These are phyloP conservation scores for Pseudomyrmex cubaensis DNA, from an alignment of 1,140 invertebrate genomes.

Conservation along the genomic window DNA sequence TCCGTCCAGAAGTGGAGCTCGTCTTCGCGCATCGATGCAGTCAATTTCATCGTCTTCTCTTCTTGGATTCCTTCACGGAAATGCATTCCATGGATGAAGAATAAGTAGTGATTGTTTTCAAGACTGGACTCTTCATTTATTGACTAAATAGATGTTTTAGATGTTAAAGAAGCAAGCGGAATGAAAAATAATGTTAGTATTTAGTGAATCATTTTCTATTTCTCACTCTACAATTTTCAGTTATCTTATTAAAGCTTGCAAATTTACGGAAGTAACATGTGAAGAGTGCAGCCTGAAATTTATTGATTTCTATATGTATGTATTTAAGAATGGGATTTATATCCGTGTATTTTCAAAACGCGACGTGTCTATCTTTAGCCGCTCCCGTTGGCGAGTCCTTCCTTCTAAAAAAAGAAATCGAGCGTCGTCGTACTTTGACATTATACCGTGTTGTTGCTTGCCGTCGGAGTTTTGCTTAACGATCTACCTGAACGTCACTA, in stretches of 20 bases:
- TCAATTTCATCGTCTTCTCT: slow-evolving; percentile 63
- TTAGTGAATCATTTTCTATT: background rate
- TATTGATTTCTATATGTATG: background rate
- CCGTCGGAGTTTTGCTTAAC: slow-evolving; percentile 60
- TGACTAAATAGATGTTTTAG: background rate
- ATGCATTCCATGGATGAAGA: slow-evolving; percentile 45
- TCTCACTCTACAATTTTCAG: background rate
- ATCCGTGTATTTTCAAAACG: slow-evolving; percentile 22
- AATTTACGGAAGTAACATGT: background rate
- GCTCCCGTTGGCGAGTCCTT: background rate
- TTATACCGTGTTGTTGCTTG: slow-evolving; percentile 12
- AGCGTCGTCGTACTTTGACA: slow-evolving; percentile 42
- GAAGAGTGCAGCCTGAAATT: slow-evolving; percentile 21
- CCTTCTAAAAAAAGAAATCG: slow-evolving; percentile 20
- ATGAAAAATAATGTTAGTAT: background rate
- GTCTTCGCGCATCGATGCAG: slow-evolving; percentile 54
- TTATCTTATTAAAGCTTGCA: background rate
- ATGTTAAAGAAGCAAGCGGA: background rate
- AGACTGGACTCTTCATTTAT: slow-evolving; percentile 12
- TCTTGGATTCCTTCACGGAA: slow-evolving; percentile 31
- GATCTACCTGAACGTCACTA: slow-evolving; percentile 36
- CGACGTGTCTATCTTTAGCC: slow-evolving; percentile 26
- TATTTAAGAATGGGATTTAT: background rate
- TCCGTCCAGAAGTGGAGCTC: slow-evolving; percentile 50
- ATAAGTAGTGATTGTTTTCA: slow-evolving; percentile 65